These are phyloP conservation scores for Glossophaga mutica DNA, from an alignment of 2,797 vertebrate species.

Conservation along the genomic window DNA sequence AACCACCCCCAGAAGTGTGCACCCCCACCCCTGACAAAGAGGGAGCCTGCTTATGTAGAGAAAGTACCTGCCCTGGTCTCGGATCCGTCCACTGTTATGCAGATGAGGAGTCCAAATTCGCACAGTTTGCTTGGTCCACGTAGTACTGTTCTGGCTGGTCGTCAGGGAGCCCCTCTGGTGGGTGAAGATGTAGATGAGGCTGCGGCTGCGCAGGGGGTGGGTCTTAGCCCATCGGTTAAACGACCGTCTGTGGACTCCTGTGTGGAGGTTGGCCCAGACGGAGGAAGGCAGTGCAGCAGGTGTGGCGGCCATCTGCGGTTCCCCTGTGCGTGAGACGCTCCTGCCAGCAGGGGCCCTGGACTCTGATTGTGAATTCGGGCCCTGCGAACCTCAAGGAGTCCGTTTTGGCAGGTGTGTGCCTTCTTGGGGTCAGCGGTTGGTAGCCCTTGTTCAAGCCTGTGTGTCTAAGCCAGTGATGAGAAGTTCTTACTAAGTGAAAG, in stretches of 20 bases:
- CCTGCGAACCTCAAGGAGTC: neutral
- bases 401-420: neutral
- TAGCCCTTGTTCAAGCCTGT: neutral
- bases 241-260: neutral
- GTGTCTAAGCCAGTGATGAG: neutral
- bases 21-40: too few species aligned
- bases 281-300: too few species aligned
- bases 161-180: neutral
- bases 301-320: neutral
- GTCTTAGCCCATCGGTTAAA: neutral
- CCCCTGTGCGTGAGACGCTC: neutral
- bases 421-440: neutral
- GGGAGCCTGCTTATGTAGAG: too few species aligned
- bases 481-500: neutral
- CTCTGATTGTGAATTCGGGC: neutral
- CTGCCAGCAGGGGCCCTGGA: neutral
- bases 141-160: neutral
- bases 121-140: neutral
- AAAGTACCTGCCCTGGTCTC: neutral
- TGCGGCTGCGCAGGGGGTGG: neutral
- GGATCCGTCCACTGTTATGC: neutral
- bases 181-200: neutral
- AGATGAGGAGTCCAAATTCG: neutral
- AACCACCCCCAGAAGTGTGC: too few species aligned
- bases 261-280: too few species aligned